These are phyloP conservation scores for Drosophila basisetae DNA, from an alignment of 2,888 invertebrate species.

Conservation along the genomic window DNA sequence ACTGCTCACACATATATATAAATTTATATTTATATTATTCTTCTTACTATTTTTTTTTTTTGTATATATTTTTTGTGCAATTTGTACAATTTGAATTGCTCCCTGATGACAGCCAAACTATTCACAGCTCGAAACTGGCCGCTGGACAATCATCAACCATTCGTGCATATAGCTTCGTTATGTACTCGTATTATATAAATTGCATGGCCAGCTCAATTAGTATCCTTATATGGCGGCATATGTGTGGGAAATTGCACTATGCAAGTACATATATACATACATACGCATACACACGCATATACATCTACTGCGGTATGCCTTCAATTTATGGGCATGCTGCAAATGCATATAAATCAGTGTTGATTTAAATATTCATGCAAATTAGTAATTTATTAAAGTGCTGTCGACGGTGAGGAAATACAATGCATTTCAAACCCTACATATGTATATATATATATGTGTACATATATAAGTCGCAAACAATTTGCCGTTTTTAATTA, in stretches of 20 bases:
- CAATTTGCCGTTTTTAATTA: conserved; percentile 3
- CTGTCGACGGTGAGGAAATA: not conserved
- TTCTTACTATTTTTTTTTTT: not conserved
- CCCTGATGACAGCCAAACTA: conserved; percentile 11
- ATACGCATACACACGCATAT: not conserved
- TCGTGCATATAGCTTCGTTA: not conserved
- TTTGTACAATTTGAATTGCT: conserved; percentile 3
- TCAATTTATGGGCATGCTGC: conserved; percentile 65
- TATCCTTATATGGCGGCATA: conserved; percentile 3
- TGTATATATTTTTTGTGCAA: not conserved
- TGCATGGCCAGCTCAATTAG: conserved; percentile 5
- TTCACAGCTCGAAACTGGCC: conserved; percentile 15
- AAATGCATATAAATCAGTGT: conserved; percentile 66
- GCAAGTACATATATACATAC: not conserved
- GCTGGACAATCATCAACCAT: conserved; percentile 6
- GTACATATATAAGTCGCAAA: not conserved
- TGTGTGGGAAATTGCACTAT: conserved; percentile 15
- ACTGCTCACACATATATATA: not conserved
- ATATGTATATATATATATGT: not conserved
- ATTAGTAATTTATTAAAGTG: conserved; percentile 39
- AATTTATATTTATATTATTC: not conserved
- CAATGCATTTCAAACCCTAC: not conserved
- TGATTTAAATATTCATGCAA: conserved; percentile 29
- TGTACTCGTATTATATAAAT: conserved; percentile 8
- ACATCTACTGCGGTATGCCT: conserved; percentile 17